A percentile compares a stretch with the other conserved stretches of the same genome.
Evolutionary conservation across 2,113 vertebrate species (phyloP).

Genomic region (Apteryx mantelli): DNA sequence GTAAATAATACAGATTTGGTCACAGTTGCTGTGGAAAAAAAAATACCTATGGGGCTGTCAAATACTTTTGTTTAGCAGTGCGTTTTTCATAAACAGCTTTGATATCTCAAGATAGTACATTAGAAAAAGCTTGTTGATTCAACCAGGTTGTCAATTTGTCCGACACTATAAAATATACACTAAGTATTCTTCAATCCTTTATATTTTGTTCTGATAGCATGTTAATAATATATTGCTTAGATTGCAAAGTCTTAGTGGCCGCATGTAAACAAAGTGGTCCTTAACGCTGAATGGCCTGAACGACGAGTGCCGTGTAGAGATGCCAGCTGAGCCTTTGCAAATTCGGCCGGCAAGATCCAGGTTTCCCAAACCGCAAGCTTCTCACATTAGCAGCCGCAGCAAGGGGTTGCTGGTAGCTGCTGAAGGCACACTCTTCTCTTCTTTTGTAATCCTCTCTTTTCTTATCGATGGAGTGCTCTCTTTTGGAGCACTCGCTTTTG

Average conservation of each 20-base stretch:
- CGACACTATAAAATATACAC: no score
- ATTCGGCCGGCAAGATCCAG: background rate
- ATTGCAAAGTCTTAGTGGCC: background rate
- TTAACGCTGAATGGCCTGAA: background rate
- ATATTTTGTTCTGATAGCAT: fast-evolving
- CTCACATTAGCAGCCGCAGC: background rate
- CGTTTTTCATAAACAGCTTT: background rate
- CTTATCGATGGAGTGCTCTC: no score
- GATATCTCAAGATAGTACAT: background rate
- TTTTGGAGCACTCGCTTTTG: background rate
- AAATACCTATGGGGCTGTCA: no score
- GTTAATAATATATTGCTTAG: background rate
- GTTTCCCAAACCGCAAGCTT: background rate
- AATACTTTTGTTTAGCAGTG: background rate
- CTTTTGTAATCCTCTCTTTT: background rate
- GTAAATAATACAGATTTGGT: background rate
- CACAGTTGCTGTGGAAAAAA: background rate
- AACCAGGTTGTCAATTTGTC: background rate
- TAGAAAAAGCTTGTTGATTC: background rate
- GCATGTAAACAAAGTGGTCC: fast-evolving
- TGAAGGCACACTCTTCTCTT: background rate
- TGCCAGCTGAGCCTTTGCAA: background rate
- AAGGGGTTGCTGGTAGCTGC: background rate
- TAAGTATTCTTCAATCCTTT: background rate
- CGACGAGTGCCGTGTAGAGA: background rate